phyloP scores from a whole-genome alignment of 2,888 invertebrate genomes.

The Cistogaster globosa region DNA sequence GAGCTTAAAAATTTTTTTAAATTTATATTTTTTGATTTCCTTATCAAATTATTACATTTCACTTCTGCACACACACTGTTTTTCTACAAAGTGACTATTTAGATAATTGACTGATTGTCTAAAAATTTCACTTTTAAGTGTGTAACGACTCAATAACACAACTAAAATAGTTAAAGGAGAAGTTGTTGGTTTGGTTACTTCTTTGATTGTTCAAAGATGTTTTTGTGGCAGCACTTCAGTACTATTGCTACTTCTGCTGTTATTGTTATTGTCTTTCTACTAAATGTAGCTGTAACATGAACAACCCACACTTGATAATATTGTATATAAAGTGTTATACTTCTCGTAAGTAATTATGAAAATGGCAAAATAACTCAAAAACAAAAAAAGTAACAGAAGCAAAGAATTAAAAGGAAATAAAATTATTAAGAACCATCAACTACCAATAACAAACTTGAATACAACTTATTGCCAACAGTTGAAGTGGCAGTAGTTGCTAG shows the following conservation, averaged over 20 bases:
- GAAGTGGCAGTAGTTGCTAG: conserved; percentile 21
- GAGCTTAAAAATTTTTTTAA: too few species aligned
- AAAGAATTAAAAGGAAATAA: conserved; percentile 52
- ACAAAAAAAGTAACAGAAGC: conserved; percentile 33
- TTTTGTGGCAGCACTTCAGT: conserved; percentile 24
- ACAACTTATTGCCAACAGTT: conserved; percentile 45
- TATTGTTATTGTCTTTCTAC: conserved; percentile 30
- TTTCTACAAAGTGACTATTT: background rate
- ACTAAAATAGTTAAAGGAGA: conserved; percentile 24
- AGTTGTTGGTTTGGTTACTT: conserved; percentile 45
- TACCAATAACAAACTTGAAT: conserved; percentile 42
- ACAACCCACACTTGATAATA: conserved; percentile 68
- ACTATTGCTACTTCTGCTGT: conserved; percentile 11
- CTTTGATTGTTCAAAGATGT: conserved; percentile 22
- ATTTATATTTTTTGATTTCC: too few species aligned
- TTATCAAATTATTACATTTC: background rate
- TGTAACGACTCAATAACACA: conserved; percentile 38
- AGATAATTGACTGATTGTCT: background rate
- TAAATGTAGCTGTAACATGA: conserved; percentile 53
- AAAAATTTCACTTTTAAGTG: conserved; percentile 27
- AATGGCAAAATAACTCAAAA: conserved; percentile 50
- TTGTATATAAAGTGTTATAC: conserved; percentile 62
- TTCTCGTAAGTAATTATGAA: conserved; percentile 70
- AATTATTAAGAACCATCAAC: conserved; percentile 56
- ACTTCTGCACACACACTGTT: background rate